These are phyloP conservation scores for Melanotaenia parkinsoni DNA, from an alignment of 2,797 vertebrate species.

Conservation along the genomic window DNA sequence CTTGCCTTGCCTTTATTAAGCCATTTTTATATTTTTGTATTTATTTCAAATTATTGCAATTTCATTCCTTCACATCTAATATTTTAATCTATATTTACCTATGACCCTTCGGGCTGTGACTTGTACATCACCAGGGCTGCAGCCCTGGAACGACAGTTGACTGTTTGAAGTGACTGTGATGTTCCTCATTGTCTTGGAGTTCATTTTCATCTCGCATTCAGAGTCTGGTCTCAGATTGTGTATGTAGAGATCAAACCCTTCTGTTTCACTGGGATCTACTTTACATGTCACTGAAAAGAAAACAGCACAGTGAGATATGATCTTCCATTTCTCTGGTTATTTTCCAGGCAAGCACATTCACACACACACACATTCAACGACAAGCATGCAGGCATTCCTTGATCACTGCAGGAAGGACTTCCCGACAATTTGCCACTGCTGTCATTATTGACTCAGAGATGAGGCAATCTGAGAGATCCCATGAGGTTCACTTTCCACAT, in stretches of 20 bases:
- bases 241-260: constrained; percentile 64
- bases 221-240: constrained; percentile 54
- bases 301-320: background rate
- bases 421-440: background rate
- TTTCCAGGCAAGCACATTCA: background rate
- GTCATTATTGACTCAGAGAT: constrained; percentile 51
- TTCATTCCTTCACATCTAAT: background rate
- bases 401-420: background rate
- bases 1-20: too few relatives aligned
- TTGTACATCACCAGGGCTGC: constrained; percentile 62
- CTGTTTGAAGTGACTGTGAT: constrained; percentile 58
- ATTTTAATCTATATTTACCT: constrained; percentile 59
- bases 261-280: constrained; percentile 54
- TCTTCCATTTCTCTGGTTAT: background rate
- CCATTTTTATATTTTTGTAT: too few relatives aligned
- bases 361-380: background rate
- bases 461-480: constrained; percentile 52
- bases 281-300: constrained; percentile 63
- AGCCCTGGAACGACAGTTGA: constrained; percentile 74
- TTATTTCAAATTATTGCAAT: background rate
- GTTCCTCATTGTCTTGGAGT: constrained; percentile 42
- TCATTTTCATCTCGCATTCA: constrained; percentile 73
- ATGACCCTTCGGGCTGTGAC: constrained; percentile 66
- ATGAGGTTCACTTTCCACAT: constrained; percentile 4
- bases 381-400: background rate